A percentile compares a stretch with the other conserved stretches of the same genome.
Evolutionary conservation across 2,113 vertebrate species (phyloP).

Genomic region (Eulemur rufifrons): DNA sequence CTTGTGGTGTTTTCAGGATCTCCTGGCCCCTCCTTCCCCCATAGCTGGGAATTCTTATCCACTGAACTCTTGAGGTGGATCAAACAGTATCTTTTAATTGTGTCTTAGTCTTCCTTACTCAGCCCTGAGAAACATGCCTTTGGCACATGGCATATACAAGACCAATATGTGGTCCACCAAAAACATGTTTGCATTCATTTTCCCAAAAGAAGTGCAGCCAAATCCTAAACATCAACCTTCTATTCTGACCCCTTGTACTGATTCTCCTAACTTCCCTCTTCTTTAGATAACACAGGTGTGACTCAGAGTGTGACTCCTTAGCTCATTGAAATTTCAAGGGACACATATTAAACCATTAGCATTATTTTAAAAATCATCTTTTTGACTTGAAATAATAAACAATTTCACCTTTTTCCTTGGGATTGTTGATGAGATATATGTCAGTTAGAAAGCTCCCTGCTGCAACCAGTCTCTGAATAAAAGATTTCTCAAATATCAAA

Average conservation of each 20-base stretch:
- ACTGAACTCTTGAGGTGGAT: rapidly evolving
- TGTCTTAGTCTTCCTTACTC: neutral
- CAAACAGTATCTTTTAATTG: neutral
- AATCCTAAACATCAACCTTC: neutral
- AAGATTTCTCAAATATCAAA: neutral
- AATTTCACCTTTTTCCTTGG: neutral
- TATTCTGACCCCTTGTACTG: neutral
- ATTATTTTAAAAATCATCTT: neutral
- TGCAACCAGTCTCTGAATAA: neutral
- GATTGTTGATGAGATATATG: neutral
- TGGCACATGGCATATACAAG: neutral
- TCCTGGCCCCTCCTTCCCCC: rapidly evolving
- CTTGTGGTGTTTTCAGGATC: neutral
- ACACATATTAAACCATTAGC: neutral
- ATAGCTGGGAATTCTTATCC: neutral
- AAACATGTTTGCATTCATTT: neutral
- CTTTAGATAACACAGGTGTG: neutral
- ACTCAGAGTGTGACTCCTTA: neutral
- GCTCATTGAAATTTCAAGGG: neutral
- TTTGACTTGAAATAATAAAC: neutral
- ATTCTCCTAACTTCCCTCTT: neutral
- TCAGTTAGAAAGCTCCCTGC: neutral
- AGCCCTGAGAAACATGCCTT: neutral
- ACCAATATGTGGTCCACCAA: neutral
- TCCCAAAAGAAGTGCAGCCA: neutral